Evolutionary conservation across 1,140 invertebrate species (phyloP).

Genomic region (Helicoverpa zea): DNA sequence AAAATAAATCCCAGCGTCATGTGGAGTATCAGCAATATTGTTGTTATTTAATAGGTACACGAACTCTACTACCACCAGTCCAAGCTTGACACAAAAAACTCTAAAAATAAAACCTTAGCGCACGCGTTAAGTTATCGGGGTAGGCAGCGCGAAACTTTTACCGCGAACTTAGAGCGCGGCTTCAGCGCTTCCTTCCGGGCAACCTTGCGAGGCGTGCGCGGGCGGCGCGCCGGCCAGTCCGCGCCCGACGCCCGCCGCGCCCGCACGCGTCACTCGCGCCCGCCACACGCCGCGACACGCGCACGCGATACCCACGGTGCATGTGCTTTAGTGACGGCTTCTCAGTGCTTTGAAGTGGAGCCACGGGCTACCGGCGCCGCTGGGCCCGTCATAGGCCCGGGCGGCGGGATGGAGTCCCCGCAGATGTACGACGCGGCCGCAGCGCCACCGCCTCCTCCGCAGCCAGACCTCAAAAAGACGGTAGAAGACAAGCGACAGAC

Average conservation of each 20-base stretch:
- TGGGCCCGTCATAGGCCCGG: constrained; percentile 79
- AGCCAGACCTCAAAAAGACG: constrained; percentile 83
- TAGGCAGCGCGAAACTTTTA: constrained; percentile 70
- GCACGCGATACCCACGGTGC: constrained; percentile 67
- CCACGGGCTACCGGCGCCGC: constrained; percentile 77
- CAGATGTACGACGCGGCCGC: constrained; percentile 90
- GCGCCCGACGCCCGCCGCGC: constrained; percentile 74
- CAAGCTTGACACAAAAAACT: not conserved
- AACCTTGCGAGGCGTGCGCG: constrained; percentile 74
- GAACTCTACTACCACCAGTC: no score
- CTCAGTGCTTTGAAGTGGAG: constrained; percentile 84
- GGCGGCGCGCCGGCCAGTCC: constrained; percentile 70
- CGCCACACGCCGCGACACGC: constrained; percentile 60
- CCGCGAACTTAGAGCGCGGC: constrained; percentile 74
- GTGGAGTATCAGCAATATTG: no score
- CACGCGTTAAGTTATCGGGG: constrained; percentile 6
- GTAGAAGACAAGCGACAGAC: constrained; percentile 85
- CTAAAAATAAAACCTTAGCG: constrained; percentile 30
- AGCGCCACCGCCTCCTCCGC: constrained; percentile 85
- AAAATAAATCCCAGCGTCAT: no score
- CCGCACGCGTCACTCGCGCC: constrained; percentile 52
- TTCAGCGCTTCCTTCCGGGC: constrained; percentile 82
- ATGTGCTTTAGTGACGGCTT: constrained; percentile 78
- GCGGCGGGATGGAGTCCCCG: constrained; percentile 90
- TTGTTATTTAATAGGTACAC: no score